Evolutionary conservation across 2,113 vertebrate genomes (phyloP), one percentile per base, ranked within the genome.

Genomic region (Pterocles burchelli): DNA sequence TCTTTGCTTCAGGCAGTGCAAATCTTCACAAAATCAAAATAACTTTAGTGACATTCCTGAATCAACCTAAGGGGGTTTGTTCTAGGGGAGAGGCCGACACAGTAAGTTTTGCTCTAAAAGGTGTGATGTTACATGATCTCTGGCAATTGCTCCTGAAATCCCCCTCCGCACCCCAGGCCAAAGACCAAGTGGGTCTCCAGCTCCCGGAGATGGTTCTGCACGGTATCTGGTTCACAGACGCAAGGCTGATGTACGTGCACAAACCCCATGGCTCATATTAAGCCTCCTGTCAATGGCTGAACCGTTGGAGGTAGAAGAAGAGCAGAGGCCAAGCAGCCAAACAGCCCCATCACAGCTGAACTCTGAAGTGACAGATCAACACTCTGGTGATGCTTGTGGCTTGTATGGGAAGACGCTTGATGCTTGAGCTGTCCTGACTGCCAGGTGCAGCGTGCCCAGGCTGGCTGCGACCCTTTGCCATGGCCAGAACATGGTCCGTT

Each of bases 391-490:
- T 3, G 4, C 29, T 29, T 74, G 24, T 46, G 54, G 43, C 1
- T 0, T 13, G 13, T 31, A 13, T 25, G n/a, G 24, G 29, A 9
- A 54, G 16, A 72, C 28, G 57, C n/a, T 65, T 0, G 2, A 20
- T 15, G 29, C 29, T 81, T 1, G 4, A 66, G 46, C 25, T 70
- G 61, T 43, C 41, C 66, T 71, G 67, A 25, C 43, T 72, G 62
- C 28, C 49, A 41, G 36, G 41, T 9, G 14, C 52, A 82, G 81
- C 55, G 17, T 1, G 2, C 18, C 11, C 0, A 1, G 21, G 25
- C 41, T 78, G 66, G 33, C 66, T 8, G 1, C 1, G 5, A 17
- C 8, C 7, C 51, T 1, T 5, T 1, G 2, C 55, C 51, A 6
- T 34, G 19, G 49, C 66, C 75, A 65, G 45, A 34, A 78, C 28